Conservation (phyloP, 2,888 invertebrate species). For the Dasysyrphus tricinctus region DNA sequence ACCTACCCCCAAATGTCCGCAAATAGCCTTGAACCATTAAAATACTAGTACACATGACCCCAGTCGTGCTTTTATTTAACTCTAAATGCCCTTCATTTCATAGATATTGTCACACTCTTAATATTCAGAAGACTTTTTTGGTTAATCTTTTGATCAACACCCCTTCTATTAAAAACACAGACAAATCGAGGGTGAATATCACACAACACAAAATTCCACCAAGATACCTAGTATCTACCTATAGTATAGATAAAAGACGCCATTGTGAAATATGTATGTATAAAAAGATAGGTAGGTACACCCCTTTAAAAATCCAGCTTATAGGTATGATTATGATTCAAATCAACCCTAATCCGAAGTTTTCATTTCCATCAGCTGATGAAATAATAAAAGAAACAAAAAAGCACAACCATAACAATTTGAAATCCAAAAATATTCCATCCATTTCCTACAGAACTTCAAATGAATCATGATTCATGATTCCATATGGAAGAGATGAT, state of each 20-base stretch:
- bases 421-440: slow-evolving; percentile 26
- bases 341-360: slow-evolving; percentile 23
- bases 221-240: too few species aligned
- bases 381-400: slow-evolving; percentile 46
- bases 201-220: too few species aligned
- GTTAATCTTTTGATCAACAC: background rate
- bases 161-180: background rate
- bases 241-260: background rate
- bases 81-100: background rate
- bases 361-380: slow-evolving; percentile 65
- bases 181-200: background rate
- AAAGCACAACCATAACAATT: background rate
- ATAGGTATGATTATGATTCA: background rate
- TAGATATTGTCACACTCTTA: background rate
- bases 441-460: slow-evolving; percentile 3
- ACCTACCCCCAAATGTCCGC: background rate
- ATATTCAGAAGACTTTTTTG: background rate
- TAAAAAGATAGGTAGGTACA: too few species aligned
- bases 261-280: background rate
- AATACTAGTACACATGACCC: background rate
- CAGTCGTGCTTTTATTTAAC: background rate
- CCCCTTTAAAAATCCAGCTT: too few species aligned
- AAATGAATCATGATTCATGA: background rate
- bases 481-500: background rate
- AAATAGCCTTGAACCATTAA: background rate